These are phyloP conservation scores for Sylvietta virens DNA, from an alignment of 2,113 vertebrate genomes.

Conservation along the genomic window DNA sequence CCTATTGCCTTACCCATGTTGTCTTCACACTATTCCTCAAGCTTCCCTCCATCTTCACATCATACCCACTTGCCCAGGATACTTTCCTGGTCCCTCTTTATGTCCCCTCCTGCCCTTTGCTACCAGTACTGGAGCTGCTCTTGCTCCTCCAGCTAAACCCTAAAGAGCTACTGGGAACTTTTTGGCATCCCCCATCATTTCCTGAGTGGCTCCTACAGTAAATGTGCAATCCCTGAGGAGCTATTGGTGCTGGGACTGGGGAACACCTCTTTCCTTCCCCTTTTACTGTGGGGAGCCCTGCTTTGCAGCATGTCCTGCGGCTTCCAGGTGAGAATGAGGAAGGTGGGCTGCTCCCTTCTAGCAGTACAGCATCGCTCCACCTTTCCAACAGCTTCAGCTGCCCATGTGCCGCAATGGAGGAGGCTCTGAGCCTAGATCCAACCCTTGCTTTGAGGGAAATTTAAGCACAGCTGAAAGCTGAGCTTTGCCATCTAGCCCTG, in stretches of 20 bases:
- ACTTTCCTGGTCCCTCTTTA: not conserved
- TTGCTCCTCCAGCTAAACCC: not conserved
- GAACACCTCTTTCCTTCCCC: not conserved
- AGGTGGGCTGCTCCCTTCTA: not conserved
- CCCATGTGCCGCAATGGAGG: fast-evolving
- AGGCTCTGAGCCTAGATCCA: not conserved
- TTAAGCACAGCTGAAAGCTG: not conserved
- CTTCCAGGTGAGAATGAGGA: not conserved
- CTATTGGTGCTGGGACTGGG: not conserved
- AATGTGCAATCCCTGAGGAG: not conserved
- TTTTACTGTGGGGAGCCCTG: not conserved
- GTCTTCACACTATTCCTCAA: not conserved
- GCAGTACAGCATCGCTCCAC: not conserved
- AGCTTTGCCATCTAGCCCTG: not conserved
- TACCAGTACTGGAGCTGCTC: not conserved
- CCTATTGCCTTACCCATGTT: not conserved
- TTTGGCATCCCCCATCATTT: not conserved
- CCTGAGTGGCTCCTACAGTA: not conserved
- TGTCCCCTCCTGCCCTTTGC: not conserved
- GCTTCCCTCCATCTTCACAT: not conserved
- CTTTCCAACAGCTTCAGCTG: not conserved
- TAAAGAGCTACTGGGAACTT: not conserved
- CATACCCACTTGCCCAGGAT: not conserved
- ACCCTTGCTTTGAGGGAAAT: not conserved
- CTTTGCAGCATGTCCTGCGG: not conserved